These are phyloP conservation scores for Polia nebulosa DNA, from an alignment of 2,888 invertebrate genomes.

Conservation along the genomic window DNA sequence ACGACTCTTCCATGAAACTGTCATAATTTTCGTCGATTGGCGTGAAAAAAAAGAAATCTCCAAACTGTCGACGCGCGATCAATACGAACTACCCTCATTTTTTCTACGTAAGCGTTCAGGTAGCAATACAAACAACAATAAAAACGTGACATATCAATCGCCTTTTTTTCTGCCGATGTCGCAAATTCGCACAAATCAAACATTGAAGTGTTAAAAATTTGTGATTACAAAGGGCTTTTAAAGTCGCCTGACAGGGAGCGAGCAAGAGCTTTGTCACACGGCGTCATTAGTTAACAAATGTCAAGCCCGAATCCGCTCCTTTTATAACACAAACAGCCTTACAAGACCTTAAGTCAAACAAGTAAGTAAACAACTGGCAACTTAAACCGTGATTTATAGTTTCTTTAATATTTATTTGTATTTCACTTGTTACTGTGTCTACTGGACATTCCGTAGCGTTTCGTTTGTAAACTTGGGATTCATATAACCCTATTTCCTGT, in stretches of 20 bases:
- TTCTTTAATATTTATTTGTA: conserved; percentile 69
- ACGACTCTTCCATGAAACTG: conserved; percentile 81
- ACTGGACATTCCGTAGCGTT: conserved; percentile 32
- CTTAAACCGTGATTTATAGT: conserved; percentile 81
- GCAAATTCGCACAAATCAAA: conserved; percentile 90
- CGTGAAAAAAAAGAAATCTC: conserved; percentile 77
- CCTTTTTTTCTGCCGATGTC: conserved; percentile 81
- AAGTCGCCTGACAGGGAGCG: conserved; percentile 82
- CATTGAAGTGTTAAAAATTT: conserved; percentile 90
- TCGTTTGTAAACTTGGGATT: background rate
- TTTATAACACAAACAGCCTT: conserved; percentile 80
- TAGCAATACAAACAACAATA: conserved; percentile 89
- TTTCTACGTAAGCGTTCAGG: conserved; percentile 82
- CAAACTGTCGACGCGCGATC: conserved; percentile 78
- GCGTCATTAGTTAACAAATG: conserved; percentile 88
- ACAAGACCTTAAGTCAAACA: conserved; percentile 83
- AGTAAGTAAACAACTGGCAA: conserved; percentile 81
- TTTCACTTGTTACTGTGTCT: conserved; percentile 69
- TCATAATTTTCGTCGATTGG: conserved; percentile 77
- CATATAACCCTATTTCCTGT: background rate
- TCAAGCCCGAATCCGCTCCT: conserved; percentile 80
- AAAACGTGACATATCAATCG: conserved; percentile 90
- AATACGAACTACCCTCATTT: conserved; percentile 79
- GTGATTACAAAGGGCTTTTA: conserved; percentile 83
- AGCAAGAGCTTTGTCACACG: conserved; percentile 80